Evolutionary conservation across 2,797 vertebrate species (phyloP).

Genomic region (Gymnothorax reevesii): DNA sequence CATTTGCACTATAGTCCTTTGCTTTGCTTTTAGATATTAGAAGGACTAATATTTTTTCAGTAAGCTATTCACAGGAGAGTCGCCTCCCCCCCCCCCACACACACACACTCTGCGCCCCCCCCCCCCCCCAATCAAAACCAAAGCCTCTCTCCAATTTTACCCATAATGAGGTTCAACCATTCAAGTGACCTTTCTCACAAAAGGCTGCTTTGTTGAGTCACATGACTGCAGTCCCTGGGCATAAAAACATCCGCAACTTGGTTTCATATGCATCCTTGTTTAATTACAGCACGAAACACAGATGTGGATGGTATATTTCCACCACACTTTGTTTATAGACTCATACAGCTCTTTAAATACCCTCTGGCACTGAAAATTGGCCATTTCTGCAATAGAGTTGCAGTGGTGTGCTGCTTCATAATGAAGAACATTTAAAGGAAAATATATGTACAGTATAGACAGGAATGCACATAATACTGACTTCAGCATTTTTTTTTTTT

Average conservation of each 20-base stretch:
- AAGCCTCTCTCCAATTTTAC: not conserved
- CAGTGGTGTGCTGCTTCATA: not conserved
- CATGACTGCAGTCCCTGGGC: not conserved
- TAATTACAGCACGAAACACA: slow-evolving; percentile 17
- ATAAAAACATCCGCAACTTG: slow-evolving; percentile 7
- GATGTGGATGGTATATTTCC: slow-evolving; percentile 16
- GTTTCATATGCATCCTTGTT: slow-evolving; percentile 18
- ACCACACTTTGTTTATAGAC: not conserved
- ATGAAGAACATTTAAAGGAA: not conserved
- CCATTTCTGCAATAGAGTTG: not conserved
- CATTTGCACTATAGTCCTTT: not conserved
- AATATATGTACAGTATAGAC: not conserved
- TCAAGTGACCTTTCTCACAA: slow-evolving; percentile 3
- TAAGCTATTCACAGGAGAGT: not conserved
- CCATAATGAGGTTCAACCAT: slow-evolving; percentile 18
- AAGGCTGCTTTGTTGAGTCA: slow-evolving; percentile 9
- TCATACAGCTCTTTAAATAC: not conserved
- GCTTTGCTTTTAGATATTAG: slow-evolving; percentile 14
- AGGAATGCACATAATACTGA: not conserved
- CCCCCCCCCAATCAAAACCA: too few relatives aligned
- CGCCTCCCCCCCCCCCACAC: not conserved
- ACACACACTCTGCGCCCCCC: too few relatives aligned
- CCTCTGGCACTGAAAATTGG: not conserved
- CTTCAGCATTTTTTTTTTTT: not conserved
- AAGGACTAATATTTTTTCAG: slow-evolving; percentile 23